Percentiles rank a stretch among this genome's conserved stretches.
These are phyloP conservation scores for Melanotus villosus DNA, from an alignment of 2,888 invertebrate genomes.

Conservation along the genomic window DNA sequence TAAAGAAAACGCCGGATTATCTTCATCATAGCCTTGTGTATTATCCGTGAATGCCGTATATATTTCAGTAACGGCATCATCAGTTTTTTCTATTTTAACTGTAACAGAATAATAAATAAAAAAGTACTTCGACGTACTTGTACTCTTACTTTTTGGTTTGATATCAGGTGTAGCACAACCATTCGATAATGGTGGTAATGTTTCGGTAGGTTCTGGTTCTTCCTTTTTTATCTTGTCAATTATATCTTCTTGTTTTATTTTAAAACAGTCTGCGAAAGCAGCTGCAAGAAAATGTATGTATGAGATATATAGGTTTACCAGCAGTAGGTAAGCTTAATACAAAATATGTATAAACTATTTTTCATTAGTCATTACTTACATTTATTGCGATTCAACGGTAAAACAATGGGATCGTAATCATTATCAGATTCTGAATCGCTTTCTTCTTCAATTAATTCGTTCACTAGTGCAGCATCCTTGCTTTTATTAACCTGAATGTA, in stretches of 20 bases:
- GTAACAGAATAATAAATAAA: conserved; percentile 9
- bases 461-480: conserved; percentile 57
- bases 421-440: conserved; percentile 57
- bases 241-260: conserved; percentile 3
- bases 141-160: neutral
- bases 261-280: neutral
- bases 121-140: too few species aligned
- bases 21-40: conserved; percentile 56
- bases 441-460: conserved; percentile 57
- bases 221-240: conserved; percentile 5
- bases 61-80: neutral
- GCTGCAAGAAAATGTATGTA: neutral
- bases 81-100: conserved; percentile 20
- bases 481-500: conserved; percentile 59
- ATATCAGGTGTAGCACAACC: neutral
- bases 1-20: conserved; percentile 59
- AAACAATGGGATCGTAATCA: conserved; percentile 52
- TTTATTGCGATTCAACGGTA: conserved; percentile 54
- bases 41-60: conserved; percentile 43
- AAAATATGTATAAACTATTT: too few species aligned
- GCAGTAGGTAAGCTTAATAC: too few species aligned
- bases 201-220: neutral
- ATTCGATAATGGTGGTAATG: neutral
- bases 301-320: too few species aligned
- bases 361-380: conserved; percentile 44